Percentiles rank a stretch among this genome's conserved stretches.
phyloP scores from a whole-genome alignment of 2,113 vertebrate genomes.

The Clarias magur region DNA sequence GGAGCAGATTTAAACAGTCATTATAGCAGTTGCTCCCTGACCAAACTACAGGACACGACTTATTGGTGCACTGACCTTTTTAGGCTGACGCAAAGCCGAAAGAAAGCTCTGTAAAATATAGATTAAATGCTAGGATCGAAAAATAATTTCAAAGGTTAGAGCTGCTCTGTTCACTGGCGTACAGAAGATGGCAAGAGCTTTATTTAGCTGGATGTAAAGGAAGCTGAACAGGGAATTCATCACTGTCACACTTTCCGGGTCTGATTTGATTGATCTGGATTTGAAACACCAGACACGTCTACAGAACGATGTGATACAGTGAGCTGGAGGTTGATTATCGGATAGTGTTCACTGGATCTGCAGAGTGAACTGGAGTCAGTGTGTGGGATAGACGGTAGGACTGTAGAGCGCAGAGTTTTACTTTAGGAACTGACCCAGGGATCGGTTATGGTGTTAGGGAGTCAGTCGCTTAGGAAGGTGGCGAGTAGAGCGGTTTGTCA shows the following conservation, averaged over 20 bases:
- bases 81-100: background rate
- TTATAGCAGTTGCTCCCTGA: background rate
- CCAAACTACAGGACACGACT: conserved; percentile 8
- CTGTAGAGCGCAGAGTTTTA: background rate
- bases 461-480: background rate
- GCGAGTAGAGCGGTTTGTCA: conserved; percentile 31
- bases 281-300: background rate
- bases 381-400: background rate
- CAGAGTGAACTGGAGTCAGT: background rate
- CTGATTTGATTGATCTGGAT: background rate
- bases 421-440: background rate
- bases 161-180: too few relatives aligned
- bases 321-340: background rate
- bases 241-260: background rate
- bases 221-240: background rate
- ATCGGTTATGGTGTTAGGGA: background rate
- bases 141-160: background rate
- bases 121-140: background rate
- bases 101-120: background rate
- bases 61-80: conserved; percentile 11
- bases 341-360: background rate
- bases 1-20: background rate
- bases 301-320: background rate
- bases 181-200: background rate
- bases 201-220: background rate